phyloP scores from a whole-genome alignment of 2,888 invertebrate species.

The Athripsodes cinereus region DNA sequence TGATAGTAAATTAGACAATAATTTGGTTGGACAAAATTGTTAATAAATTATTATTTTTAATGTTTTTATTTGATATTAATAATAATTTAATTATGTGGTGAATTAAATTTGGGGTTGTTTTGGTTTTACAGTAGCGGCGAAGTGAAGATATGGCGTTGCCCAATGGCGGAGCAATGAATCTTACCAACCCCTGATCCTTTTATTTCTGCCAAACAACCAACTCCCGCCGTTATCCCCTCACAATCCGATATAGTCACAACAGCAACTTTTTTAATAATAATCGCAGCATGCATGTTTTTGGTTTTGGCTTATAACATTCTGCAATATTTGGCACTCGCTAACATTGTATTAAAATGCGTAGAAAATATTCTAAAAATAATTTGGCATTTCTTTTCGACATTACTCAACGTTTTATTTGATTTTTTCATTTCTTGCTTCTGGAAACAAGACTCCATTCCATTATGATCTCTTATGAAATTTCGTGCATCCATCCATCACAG shows the following conservation, averaged over 20 bases:
- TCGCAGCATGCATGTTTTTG: conserved; percentile 24
- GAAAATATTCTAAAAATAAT: not conserved
- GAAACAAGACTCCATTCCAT: no score
- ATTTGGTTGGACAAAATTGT: no score
- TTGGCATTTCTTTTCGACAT: not conserved
- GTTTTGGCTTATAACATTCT: conserved; percentile 17
- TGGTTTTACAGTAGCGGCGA: conserved; percentile 62
- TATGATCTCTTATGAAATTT: no score
- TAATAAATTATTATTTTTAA: no score
- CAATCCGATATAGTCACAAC: conserved; percentile 12
- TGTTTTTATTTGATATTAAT: no score
- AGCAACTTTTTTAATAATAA: conserved; percentile 11
- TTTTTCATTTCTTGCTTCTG: not conserved
- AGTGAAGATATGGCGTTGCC: conserved; percentile 59
- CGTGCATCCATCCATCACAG: no score
- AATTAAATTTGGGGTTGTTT: conserved; percentile 19
- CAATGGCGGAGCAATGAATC: conserved; percentile 41
- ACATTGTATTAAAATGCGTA: not conserved
- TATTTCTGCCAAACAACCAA: conserved; percentile 23
- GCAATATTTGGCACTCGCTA: not conserved
- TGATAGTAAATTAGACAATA: no score
- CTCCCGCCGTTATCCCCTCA: conserved; percentile 8
- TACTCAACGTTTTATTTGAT: not conserved
- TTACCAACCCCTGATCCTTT: conserved; percentile 28
- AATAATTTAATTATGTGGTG: no score